Evolutionary conservation across 2,113 vertebrate genomes (phyloP).

Genomic region (Myotis brandtii): DNA sequence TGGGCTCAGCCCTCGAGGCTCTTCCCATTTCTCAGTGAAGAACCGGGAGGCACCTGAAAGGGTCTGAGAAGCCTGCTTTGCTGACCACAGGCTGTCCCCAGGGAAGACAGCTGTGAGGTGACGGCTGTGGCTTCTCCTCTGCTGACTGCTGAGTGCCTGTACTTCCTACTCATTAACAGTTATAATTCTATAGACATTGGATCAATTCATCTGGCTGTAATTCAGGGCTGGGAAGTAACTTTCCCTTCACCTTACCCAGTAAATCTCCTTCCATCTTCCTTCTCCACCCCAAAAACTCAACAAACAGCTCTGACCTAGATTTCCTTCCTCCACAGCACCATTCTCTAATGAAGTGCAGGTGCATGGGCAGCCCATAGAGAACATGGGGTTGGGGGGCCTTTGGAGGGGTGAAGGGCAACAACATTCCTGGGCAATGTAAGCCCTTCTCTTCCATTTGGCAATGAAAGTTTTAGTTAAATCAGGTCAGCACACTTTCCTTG

Average conservation of each 20-base stretch:
- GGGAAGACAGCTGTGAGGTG: not conserved
- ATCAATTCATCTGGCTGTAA: not conserved
- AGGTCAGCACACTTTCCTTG: not conserved
- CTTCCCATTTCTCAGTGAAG: not conserved
- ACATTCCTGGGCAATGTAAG: constrained; percentile 6
- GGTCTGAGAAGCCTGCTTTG: not conserved
- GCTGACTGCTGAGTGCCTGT: not conserved
- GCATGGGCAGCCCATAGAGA: accelerated
- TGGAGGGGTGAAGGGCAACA: not conserved
- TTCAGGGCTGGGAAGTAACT: not conserved
- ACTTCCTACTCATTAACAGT: not conserved
- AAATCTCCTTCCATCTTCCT: not conserved
- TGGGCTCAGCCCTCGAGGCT: not conserved
- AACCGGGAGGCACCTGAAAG: not conserved
- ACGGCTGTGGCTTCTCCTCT: not conserved
- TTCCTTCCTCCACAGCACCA: not conserved
- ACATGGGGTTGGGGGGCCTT: accelerated
- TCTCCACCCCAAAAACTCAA: not conserved
- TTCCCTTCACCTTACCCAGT: not conserved
- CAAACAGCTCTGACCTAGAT: no score
- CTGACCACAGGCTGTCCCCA: not conserved
- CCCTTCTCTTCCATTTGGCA: not conserved
- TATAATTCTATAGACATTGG: not conserved
- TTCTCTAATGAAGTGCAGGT: not conserved
- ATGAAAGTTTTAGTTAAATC: not conserved